phyloP scores from a whole-genome alignment of 1,140 invertebrate genomes.

The Cardiocondyla obscurior region DNA sequence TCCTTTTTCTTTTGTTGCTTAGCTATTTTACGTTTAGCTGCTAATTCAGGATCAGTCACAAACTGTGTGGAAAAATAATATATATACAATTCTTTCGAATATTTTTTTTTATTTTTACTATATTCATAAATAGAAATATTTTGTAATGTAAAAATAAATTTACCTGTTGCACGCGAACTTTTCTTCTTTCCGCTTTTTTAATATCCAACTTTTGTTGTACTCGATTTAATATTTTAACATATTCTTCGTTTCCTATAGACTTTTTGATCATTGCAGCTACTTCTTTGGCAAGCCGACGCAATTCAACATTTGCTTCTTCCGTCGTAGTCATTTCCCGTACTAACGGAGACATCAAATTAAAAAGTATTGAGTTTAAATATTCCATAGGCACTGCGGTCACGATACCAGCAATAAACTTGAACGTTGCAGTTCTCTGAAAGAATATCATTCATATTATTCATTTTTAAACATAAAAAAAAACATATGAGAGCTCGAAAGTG shows the following conservation, averaged over 20 bases:
- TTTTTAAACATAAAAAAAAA: neutral
- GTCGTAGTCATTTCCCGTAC: constrained; percentile 87
- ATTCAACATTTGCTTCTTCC: constrained; percentile 84
- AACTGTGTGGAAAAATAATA: constrained; percentile 82
- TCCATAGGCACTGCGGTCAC: constrained; percentile 85
- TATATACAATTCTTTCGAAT: constrained; percentile 8
- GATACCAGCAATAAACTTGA: constrained; percentile 90
- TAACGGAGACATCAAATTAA: constrained; percentile 87
- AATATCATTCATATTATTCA: constrained; percentile 40
- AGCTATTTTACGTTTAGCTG: constrained; percentile 90
- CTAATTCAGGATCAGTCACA: constrained; percentile 90
- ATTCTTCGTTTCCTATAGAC: constrained; percentile 87
- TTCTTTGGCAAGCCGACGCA: constrained; percentile 87
- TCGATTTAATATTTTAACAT: constrained; percentile 85
- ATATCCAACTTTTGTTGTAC: constrained; percentile 86
- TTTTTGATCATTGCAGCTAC: constrained; percentile 88
- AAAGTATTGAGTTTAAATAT: constrained; percentile 83
- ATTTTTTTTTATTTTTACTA: no score
- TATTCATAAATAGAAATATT: constrained; percentile 17
- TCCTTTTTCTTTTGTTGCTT: constrained; percentile 90
- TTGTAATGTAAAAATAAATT: constrained; percentile 23
- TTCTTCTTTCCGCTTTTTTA: constrained; percentile 88
- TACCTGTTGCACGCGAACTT: constrained; percentile 85
- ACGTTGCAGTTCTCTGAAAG: constrained; percentile 86
- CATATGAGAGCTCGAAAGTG: no score